Base-by-base conservation (phyloP, 2,888 invertebrate species). In the Tenthredo scrophulariae region DNA sequence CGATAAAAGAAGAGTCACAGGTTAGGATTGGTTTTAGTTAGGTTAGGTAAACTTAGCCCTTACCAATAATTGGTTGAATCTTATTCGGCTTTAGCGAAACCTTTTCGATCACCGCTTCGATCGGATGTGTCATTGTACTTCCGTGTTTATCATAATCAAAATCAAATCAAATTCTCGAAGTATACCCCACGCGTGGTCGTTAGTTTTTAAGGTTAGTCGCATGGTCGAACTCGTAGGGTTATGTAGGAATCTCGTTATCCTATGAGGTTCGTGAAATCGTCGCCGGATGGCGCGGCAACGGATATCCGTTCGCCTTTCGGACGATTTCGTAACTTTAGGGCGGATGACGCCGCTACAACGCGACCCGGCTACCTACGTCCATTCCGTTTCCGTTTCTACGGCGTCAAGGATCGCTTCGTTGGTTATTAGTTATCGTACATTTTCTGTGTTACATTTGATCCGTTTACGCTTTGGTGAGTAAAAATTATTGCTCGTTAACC, bases 61-160 rank as follows among this genome's bases (percentile, higher is more conserved):
- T 87, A 92, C 92, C 92, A 84, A 92, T 91, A 54, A 92, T 91
- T 1, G 92, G 92, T 86, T 92, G 92, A 84, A 92, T 89, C 86
- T 90, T 91, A 1, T 87, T 85, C 0, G 91, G 89, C 15, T 91
- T 84, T n/a, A 90, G 88, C 26, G 90, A 85, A 22, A 92, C 91
- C 18, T 92, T 90, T 29, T 91, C 91, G 13, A 92, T 91, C 43
- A 90, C 85, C 0, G 88, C 91, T 85, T 91, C 88, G 1, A 91
- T 75, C 4, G 88, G 86, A 67, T 83, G 84, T 70, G 88, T 90
- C 91, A 92, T 92, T 74, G 75, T 85, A 22, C 9, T 18, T 29
- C 9, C 29, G 33, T 5, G 33, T 67, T 67, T 29, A 29, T 29
- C 67, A 6, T 13, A 43, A 13, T 33, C 67, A 26, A 10, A 50